These are phyloP conservation scores for Helicolenus hilgendorfi DNA, from an alignment of 2,797 vertebrate species.

Conservation along the genomic window DNA sequence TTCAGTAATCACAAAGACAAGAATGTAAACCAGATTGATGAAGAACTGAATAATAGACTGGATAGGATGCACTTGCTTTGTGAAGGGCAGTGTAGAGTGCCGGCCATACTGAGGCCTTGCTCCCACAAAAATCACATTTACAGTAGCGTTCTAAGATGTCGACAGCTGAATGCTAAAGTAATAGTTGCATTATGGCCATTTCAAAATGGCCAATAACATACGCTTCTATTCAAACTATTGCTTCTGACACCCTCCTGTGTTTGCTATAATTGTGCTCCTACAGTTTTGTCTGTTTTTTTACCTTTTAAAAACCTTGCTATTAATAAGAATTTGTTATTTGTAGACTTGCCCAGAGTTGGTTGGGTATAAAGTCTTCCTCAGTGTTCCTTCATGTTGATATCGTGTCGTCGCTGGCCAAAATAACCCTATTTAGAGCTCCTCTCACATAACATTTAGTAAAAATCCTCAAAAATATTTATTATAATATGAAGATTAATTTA, in stretches of 20 bases:
- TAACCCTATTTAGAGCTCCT: too few relatives aligned
- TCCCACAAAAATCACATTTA: neutral
- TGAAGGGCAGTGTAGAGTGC: too few relatives aligned
- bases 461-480: too few relatives aligned
- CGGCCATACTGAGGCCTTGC: neutral
- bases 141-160: neutral
- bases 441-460: fast-evolving
- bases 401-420: fast-evolving
- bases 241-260: neutral
- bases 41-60: neutral
- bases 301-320: neutral
- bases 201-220: neutral
- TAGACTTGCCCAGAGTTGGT: neutral
- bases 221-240: too few relatives aligned
- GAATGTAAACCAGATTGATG: neutral
- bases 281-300: neutral
- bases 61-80: neutral
- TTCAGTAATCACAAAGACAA: constrained; percentile 8
- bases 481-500: too few relatives aligned
- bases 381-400: too few relatives aligned
- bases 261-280: neutral
- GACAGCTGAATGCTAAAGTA: neutral
- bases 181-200: neutral
- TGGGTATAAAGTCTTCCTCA: neutral
- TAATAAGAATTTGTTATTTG: neutral